phyloP scores from a whole-genome alignment of 2,797 vertebrate genomes.

The Chromis chromis region DNA sequence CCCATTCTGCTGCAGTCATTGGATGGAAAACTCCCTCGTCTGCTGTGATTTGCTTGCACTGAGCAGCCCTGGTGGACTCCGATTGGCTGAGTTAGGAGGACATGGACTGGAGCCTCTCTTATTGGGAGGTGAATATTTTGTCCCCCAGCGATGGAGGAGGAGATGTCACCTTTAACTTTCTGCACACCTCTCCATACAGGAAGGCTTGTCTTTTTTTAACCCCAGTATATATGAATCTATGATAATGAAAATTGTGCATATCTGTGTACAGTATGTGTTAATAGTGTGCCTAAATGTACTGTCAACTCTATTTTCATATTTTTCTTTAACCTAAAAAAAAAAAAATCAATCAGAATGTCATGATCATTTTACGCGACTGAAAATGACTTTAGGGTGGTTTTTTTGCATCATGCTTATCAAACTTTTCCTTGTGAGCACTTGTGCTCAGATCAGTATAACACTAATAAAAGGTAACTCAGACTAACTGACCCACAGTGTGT shows the following conservation, averaged over 20 bases:
- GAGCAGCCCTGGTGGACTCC: conserved; percentile 66
- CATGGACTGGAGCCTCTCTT: conserved; percentile 47
- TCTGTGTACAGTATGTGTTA: conserved; percentile 95
- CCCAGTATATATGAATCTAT: conserved; percentile 83
- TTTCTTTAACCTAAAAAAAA: conserved; percentile 88
- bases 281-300: conserved; percentile 97
- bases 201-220: conserved; percentile 68
- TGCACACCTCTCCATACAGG: conserved; percentile 71
- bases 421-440: conserved; percentile 90
- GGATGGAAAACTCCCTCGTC: conserved; percentile 45
- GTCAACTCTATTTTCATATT: conserved; percentile 91
- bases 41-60: conserved; percentile 68
- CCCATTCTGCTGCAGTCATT: conserved; percentile 52
- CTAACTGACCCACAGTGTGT: conserved; percentile 70
- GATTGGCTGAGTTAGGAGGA: conserved; percentile 58
- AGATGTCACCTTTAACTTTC: conserved; percentile 70
- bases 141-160: conserved; percentile 41
- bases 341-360: conserved; percentile 87
- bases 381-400: conserved; percentile 78
- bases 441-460: conserved; percentile 91
- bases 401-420: conserved; percentile 91
- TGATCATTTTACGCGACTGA: conserved; percentile 88
- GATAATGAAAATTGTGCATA: conserved; percentile 84
- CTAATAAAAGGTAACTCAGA: conserved; percentile 96
- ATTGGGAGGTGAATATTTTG: conserved; percentile 54